Base-by-base conservation (phyloP, 2,888 invertebrate genomes). In the Drosophila tanythrix region DNA sequence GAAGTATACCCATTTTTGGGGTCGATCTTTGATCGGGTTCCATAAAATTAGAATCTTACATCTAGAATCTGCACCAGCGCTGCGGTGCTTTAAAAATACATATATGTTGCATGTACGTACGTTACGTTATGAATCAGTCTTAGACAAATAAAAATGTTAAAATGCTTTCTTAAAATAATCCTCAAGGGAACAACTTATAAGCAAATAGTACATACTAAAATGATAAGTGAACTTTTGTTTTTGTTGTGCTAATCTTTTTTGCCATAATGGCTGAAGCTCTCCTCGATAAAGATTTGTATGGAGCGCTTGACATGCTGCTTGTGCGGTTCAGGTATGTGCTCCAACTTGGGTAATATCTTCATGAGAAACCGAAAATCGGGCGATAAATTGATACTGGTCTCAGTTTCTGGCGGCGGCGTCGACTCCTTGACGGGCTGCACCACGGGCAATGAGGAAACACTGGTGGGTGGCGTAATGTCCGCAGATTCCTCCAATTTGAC, bases 291-390 rank as follows among this genome's bases (percentile, higher is more conserved):
- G 56, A 89, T 91, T 63, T 93, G 92, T 65, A 92, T 92, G 58
- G 90, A 89, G 46, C 83, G 86, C 74, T 92, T 93, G n/a, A 92
- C 93, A 60, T 92, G 88, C 38, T 84, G 90, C 51, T 93, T 92
- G 31, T 91, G 87, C 15, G 92, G 92, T 58, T 93, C 93, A 6
- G 90, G 88, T 52, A 93, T 88, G 43, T 91, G 90, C 68, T 92
- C 92, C 74, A 92, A 50, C 36, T 90, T 92, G 25, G 93, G 92
- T 62, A 92, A 68, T 82, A 92, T 92, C 77, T 93, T 93, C 92
- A 93, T 92, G 0, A 92, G 91, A 21, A 92, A 92, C 5, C 92
- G 83, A 72, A 92, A 93, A 64, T 92, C 92, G 2, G 92, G 86
- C 18, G 93, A 92, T 3, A 92, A 77, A 69, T 92, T 92, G 0